Conservation (phyloP, 1,140 invertebrate species). For the Lucilia cuprina region DNA sequence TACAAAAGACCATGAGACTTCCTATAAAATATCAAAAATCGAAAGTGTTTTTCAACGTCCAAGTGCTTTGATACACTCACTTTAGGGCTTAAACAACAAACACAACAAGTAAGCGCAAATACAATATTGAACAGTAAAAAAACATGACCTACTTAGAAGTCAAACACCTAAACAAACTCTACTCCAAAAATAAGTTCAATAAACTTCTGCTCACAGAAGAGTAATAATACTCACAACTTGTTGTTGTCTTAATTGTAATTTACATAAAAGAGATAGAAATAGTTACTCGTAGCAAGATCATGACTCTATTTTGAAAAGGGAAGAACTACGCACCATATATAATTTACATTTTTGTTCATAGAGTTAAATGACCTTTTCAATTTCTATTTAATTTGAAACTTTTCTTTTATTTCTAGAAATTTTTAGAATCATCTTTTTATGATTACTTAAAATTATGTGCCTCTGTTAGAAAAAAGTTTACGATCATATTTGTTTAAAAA, state of each 20-base stretch:
- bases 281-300: background rate
- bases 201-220: background rate
- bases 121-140: background rate
- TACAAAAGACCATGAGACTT: conserved; percentile 31
- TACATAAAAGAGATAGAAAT: too few species aligned
- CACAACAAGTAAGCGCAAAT: background rate
- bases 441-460: background rate
- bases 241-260: too few species aligned
- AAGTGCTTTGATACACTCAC: too few species aligned
- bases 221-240: too few species aligned
- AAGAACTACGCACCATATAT: background rate
- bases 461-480: background rate
- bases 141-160: background rate
- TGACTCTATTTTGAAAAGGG: background rate
- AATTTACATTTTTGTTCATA: background rate
- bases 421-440: background rate
- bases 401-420: background rate
- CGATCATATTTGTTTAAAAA: background rate
- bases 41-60: conserved; percentile 46
- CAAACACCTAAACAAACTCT: background rate
- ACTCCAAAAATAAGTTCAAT: background rate
- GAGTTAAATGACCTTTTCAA: background rate
- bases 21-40: conserved; percentile 44
- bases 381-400: background rate
- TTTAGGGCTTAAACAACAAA: background rate